Base-by-base conservation (phyloP, 2,888 invertebrate species). In the Crioceris asparagi region DNA sequence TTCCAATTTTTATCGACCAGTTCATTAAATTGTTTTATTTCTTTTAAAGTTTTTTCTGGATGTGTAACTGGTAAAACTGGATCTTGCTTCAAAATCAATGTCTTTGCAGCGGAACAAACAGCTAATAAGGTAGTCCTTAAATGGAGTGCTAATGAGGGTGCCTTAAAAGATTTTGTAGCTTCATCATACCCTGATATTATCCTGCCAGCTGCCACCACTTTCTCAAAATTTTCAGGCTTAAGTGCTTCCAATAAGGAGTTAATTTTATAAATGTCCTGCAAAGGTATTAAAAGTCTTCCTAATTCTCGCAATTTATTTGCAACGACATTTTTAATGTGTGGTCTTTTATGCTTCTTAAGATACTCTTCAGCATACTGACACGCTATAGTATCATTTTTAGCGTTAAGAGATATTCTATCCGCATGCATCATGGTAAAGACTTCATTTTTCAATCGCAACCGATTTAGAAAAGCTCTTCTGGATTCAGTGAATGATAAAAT, bases 271-370 rank as follows among this genome's bases (percentile, higher is more conserved):
- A n/a, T n/a, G 16, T 35, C 21, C 36, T 33, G 38, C 14, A 48
- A 6, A n/a, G 27, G 34, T 1, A 48, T 39, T 10, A 45, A 14
- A 23, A 49, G 26, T 23, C 50, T 35, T 10, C 35, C 40, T 25
- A 49, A 35, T 47, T 50, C 49, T 32, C 49, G 38, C 29, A 51
- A 46, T 44, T 48, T 50, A 27, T 43, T 46, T 1, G 50, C 48
- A 2, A 42, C 34, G 1, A 47, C 37, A 25, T 10, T 38, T 4
- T 17, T 29, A 14, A 47, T 46, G 34, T 50, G 48, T 29, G 46
- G 35, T 23, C 50, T 41, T 40, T 47, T 51, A 36, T 49, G 49
- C 32, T 47, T 47, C 5, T 23, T 16, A 15, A 48, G 25, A 12
- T 37, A 30, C 10, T 31, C 12, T 36, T 51, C 48, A 12, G 45